phyloP scores from a whole-genome alignment of 2,888 invertebrate genomes.

The Caenorhabditis sp. region DNA sequence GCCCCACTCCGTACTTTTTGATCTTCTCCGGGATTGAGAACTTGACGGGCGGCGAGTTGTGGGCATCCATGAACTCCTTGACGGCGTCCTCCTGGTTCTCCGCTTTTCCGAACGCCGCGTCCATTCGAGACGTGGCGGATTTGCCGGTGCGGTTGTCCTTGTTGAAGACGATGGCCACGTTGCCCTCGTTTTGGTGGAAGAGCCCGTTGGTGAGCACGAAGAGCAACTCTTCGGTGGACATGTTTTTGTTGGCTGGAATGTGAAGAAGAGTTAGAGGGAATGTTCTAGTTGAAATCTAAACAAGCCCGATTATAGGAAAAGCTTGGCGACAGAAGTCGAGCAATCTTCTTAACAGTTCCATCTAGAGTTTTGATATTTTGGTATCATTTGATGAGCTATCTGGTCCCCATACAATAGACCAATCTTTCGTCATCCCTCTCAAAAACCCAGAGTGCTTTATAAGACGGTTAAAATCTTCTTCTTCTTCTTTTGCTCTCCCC shows the following conservation, averaged over 20 bases:
- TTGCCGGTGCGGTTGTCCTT: slow-evolving; percentile 34
- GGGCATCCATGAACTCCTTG: slow-evolving; percentile 9
- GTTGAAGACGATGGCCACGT: slow-evolving; percentile 52
- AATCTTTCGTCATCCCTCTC: too few relatives aligned
- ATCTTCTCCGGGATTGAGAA: slow-evolving; percentile 8
- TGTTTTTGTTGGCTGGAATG: slow-evolving; percentile 40
- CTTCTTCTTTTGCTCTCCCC: too few relatives aligned
- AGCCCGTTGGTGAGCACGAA: slow-evolving; percentile 47
- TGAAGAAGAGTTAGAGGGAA: neutral
- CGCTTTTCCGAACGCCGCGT: slow-evolving; percentile 30
- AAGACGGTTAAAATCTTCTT: too few relatives aligned
- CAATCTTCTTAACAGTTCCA: too few relatives aligned
- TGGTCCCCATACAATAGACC: too few relatives aligned
- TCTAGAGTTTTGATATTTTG: too few relatives aligned
- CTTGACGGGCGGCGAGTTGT: slow-evolving; percentile 13
- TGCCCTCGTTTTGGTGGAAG: slow-evolving; percentile 39
- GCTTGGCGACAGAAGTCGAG: too few relatives aligned
- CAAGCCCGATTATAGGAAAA: too few relatives aligned
- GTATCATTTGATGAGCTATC: too few relatives aligned
- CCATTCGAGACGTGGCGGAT: slow-evolving; percentile 31
- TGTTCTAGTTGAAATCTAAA: too few relatives aligned
- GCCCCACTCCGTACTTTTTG: slow-evolving; percentile 15
- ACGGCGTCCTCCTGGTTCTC: slow-evolving; percentile 22
- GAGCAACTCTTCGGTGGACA: slow-evolving; percentile 43
- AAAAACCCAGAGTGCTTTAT: too few relatives aligned